Evolutionary conservation across 2,797 vertebrate species (phyloP).

Genomic region (Chaenodraco wilsoni): DNA sequence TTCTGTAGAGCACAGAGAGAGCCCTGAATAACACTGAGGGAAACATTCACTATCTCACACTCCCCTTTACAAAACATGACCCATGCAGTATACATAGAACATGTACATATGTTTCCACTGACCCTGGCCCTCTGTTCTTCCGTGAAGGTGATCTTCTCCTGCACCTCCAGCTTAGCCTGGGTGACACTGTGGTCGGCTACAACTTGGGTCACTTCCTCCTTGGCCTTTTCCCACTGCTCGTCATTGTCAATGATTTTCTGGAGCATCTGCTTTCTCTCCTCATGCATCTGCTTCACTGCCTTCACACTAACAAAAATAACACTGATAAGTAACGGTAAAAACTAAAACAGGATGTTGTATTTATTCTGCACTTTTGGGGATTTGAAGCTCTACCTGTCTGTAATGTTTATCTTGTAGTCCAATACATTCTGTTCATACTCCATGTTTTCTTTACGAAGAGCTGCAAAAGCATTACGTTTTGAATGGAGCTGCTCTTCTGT

Average conservation of each 20-base stretch:
- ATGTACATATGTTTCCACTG: slow-evolving; percentile 61
- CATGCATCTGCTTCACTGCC: slow-evolving; percentile 71
- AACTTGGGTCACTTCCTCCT: slow-evolving; percentile 76
- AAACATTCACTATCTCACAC: slow-evolving; percentile 1
- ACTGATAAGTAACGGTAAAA: slow-evolving; percentile 36
- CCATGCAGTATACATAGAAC: slow-evolving; percentile 25
- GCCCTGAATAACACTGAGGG: slow-evolving; percentile 12
- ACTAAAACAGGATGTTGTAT: background rate
- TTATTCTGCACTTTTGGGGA: background rate
- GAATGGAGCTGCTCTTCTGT: slow-evolving; percentile 68
- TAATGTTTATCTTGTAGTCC: slow-evolving; percentile 68
- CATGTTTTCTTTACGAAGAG: slow-evolving; percentile 74
- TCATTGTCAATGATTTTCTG: slow-evolving; percentile 79
- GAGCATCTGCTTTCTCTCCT: slow-evolving; percentile 77
- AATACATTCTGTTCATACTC: slow-evolving; percentile 68
- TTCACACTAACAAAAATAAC: slow-evolving; percentile 68
- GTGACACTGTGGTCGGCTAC: slow-evolving; percentile 67
- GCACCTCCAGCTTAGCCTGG: slow-evolving; percentile 74
- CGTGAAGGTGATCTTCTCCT: slow-evolving; percentile 72
- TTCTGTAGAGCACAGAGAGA: slow-evolving; percentile 60
- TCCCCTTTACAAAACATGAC: slow-evolving; percentile 12
- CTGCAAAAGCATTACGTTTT: slow-evolving; percentile 56
- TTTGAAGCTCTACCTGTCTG: slow-evolving; percentile 67
- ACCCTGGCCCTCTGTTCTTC: slow-evolving; percentile 86
- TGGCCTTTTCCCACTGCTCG: slow-evolving; percentile 75